Evolutionary conservation across 2,888 invertebrate species (phyloP).

Genomic region (Oasisia sp.): DNA sequence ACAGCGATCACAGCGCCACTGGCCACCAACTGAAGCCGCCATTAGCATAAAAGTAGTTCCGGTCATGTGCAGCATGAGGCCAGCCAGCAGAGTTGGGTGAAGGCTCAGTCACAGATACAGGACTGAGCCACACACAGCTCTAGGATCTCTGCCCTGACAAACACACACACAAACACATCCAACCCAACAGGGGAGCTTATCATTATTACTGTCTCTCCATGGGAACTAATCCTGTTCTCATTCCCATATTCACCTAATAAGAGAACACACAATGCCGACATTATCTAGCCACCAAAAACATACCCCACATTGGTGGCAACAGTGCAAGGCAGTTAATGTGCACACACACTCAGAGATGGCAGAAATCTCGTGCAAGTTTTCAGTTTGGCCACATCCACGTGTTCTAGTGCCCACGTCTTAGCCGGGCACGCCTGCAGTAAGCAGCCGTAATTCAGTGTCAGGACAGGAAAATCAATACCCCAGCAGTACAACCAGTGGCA

Average conservation of each 20-base stretch:
- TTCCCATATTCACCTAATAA: not conserved
- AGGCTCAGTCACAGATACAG: not conserved
- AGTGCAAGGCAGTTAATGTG: not conserved
- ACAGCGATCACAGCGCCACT: not conserved
- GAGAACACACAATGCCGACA: not conserved
- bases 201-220: not conserved
- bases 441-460: not conserved
- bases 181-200: not conserved
- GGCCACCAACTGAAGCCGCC: not conserved
- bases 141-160: not conserved
- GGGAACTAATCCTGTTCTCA: not conserved
- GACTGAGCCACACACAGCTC: not conserved
- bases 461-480: not conserved
- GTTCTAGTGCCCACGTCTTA: not conserved
- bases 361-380: not conserved
- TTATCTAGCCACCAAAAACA: not conserved
- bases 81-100: not conserved
- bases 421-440: not conserved
- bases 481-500: not conserved
- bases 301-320: not conserved
- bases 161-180: not conserved
- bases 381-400: not conserved
- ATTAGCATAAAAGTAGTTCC: constrained; percentile 17
- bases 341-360: not conserved
- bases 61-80: constrained; percentile 6